phyloP scores from a whole-genome alignment of 2,797 vertebrate genomes.

The Gallinago stenura region DNA sequence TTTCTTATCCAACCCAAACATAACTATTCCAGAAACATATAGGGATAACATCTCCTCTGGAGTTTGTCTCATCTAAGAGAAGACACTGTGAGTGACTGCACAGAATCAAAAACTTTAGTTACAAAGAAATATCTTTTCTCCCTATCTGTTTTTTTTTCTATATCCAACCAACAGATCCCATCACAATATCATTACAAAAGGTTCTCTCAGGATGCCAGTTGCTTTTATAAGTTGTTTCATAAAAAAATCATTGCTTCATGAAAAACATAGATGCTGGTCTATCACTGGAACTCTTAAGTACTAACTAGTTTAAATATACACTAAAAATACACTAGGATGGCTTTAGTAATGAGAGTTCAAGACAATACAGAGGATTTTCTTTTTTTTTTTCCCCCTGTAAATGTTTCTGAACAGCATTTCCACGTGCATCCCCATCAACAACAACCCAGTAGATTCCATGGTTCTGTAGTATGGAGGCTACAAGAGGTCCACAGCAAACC shows the following conservation, averaged over 20 bases:
- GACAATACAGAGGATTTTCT: neutral
- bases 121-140: neutral
- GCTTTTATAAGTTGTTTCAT: neutral
- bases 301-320: neutral
- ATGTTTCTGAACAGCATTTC: neutral
- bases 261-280: neutral
- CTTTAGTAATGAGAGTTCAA: neutral
- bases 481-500: neutral
- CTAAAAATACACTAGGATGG: neutral
- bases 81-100: neutral
- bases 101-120: neutral
- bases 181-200: fast-evolving
- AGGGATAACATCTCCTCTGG: neutral
- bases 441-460: neutral
- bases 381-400: neutral
- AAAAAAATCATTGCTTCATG: neutral
- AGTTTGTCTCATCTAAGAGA: neutral
- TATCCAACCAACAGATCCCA: neutral
- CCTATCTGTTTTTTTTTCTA: neutral
- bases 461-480: neutral
- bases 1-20: neutral
- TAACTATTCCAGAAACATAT: neutral
- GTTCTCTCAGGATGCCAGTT: neutral
- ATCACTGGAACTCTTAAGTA: neutral
- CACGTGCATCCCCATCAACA: neutral